Evolutionary conservation across 2,797 vertebrate species (phyloP).

Genomic region (Triplophysa bombifrons): DNA sequence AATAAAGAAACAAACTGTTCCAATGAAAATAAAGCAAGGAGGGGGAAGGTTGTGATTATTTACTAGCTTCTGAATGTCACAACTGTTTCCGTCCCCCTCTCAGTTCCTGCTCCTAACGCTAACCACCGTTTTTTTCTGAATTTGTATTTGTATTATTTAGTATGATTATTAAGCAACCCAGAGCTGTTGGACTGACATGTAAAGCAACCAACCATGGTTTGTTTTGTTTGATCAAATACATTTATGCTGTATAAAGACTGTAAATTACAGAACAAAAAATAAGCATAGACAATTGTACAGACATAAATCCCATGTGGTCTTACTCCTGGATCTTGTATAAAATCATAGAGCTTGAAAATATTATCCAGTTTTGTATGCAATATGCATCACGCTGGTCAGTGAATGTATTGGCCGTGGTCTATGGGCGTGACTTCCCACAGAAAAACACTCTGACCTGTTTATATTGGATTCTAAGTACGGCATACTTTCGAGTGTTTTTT

Average conservation of each 20-base stretch:
- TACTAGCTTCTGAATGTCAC: background rate
- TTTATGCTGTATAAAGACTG: background rate
- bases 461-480: background rate
- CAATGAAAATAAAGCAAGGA: constrained; percentile 1
- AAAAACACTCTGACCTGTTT: background rate
- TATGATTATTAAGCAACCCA: background rate
- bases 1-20: background rate
- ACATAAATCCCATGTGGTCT: too few species aligned
- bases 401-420: background rate
- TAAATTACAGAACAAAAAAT: too few species aligned
- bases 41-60: background rate
- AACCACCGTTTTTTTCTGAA: background rate
- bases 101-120: background rate
- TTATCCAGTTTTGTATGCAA: background rate
- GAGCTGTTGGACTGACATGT: background rate
- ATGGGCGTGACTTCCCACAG: background rate
- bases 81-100: background rate
- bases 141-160: background rate
- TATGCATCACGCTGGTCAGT: background rate
- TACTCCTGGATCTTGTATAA: too few species aligned
- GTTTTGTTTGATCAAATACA: background rate
- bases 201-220: background rate
- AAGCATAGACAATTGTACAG: too few species aligned
- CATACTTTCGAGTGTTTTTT: too few species aligned
- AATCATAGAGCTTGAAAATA: too few species aligned